Conservation (phyloP, 2,888 invertebrate genomes). For the Halocaridina rubra region DNA sequence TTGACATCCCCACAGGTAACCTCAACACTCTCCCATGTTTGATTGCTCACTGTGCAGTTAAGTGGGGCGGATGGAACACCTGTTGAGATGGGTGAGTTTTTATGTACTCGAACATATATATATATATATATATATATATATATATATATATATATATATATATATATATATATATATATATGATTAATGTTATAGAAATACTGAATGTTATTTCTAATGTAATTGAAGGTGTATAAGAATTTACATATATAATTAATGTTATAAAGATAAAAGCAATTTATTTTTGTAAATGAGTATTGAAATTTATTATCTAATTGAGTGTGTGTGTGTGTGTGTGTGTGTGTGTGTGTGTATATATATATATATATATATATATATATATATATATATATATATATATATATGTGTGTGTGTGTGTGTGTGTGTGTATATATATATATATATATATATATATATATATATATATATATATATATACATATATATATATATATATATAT, state of each 20-base stretch:
- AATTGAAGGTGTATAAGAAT: too few relatives aligned
- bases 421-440: not conserved
- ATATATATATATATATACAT: constrained; percentile 18
- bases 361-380: constrained; percentile 11
- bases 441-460: constrained; percentile 2
- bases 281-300: too few relatives aligned
- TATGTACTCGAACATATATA: not conserved
- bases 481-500: constrained; percentile 20
- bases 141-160: constrained; percentile 7
- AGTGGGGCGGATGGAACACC: constrained; percentile 50
- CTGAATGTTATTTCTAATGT: too few relatives aligned
- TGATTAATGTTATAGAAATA: too few relatives aligned
- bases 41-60: constrained; percentile 61
- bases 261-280: too few relatives aligned
- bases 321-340: not conserved
- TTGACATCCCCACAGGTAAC: constrained; percentile 48
- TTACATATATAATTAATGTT: too few relatives aligned
- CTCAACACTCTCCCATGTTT: constrained; percentile 62
- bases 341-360: not conserved
- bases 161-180: not conserved
- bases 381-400: not conserved
- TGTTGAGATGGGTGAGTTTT: not conserved
- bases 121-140: not conserved
- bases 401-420: not conserved
- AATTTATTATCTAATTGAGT: too few relatives aligned